phyloP scores from a whole-genome alignment of 2,113 vertebrate genomes.

The Gobiocypris rarus region DNA sequence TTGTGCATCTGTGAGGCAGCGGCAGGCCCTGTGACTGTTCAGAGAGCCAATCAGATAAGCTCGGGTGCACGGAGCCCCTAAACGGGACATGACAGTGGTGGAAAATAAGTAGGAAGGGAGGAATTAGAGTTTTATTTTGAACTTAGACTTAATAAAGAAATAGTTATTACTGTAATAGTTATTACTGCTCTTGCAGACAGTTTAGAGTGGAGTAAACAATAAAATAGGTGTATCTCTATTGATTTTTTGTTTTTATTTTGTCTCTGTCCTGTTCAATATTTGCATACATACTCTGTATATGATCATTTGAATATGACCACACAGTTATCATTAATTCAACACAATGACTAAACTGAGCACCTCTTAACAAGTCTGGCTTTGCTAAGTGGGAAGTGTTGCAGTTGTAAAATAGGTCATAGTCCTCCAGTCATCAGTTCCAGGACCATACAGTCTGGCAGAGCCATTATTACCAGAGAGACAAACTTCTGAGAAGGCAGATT shows the following conservation, averaged over 20 bases:
- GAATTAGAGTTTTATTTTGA: too few relatives aligned
- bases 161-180: too few relatives aligned
- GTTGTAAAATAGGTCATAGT: constrained; percentile 24
- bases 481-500: not conserved
- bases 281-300: constrained; percentile 9
- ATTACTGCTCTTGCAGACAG: constrained; percentile 4
- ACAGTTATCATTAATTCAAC: constrained; percentile 33
- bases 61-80: too few relatives aligned
- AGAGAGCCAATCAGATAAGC: too few relatives aligned
- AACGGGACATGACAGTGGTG: too few relatives aligned
- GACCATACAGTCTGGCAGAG: not conserved
- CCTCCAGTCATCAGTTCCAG: not conserved
- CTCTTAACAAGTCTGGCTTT: not conserved
- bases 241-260: constrained; percentile 3
- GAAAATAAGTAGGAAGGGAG: too few relatives aligned
- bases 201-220: constrained; percentile 1
- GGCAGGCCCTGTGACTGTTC: too few relatives aligned
- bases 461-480: not conserved
- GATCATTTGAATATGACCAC: not conserved
- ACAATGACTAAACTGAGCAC: not conserved
- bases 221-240: constrained; percentile 15
- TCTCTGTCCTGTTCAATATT: not conserved
- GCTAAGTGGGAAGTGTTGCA: not conserved
- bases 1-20: too few relatives aligned
- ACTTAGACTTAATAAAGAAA: too few relatives aligned